Percentiles rank a stretch among this genome's conserved stretches.
phyloP scores from a whole-genome alignment of 2,113 vertebrate genomes.

The Ovis aries region ARS-UI_Ramb_v3.0 NC_056054.1:113483501-113484000 shows the following conservation, averaged over 20 bases:
- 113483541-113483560: not conserved
- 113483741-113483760: not conserved
- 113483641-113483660: not conserved
- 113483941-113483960: not conserved
- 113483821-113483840: not conserved
- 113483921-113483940: not conserved
- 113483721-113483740: not conserved
- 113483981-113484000: rapidly evolving
- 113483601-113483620: not conserved
- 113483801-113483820: not conserved
- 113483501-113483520: not conserved
- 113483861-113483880: not conserved
- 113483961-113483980: not conserved
- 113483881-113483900: not conserved
- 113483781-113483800: not conserved
- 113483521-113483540: not conserved
- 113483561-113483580: not conserved
- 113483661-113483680: not conserved
- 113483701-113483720: not conserved
- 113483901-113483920: not conserved
- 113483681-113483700: not conserved
- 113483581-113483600: not conserved
- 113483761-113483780: not conserved
- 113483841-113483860: not conserved
- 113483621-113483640: not conserved